Evolutionary conservation across 2,113 vertebrate genomes (phyloP).

Genomic region (Limnothrissa miodon): DNA sequence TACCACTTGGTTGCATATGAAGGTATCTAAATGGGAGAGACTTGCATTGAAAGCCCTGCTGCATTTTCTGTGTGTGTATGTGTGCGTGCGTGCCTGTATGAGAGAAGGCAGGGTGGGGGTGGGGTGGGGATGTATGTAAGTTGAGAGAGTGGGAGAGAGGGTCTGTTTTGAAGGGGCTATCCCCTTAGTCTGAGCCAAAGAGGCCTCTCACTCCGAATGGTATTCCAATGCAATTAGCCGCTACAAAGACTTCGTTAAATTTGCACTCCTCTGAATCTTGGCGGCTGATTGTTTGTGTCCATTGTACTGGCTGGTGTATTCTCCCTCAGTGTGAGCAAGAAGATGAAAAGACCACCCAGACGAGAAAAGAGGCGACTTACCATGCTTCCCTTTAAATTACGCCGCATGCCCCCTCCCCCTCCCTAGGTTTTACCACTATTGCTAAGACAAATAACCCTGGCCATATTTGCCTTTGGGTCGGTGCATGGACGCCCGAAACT

Average conservation of each 20-base stretch:
- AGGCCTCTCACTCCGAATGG: constrained; percentile 43
- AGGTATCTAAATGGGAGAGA: not conserved
- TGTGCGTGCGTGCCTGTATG: not conserved
- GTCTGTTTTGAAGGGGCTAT: constrained; percentile 64
- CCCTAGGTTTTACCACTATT: not conserved
- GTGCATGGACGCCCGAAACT: not conserved
- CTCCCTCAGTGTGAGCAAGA: constrained; percentile 64
- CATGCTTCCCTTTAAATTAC: constrained; percentile 51
- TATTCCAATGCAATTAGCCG: constrained; percentile 94
- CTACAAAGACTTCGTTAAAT: constrained; percentile 91
- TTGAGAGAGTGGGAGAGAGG: constrained; percentile 66
- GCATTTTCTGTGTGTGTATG: not conserved
- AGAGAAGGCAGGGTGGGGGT: not conserved
- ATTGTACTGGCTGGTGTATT: constrained; percentile 68
- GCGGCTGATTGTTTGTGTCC: constrained; percentile 65
- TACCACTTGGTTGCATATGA: not conserved
- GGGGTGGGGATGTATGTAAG: constrained; percentile 31
- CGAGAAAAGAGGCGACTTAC: constrained; percentile 68
- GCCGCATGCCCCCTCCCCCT: too few species aligned
- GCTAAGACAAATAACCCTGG: constrained; percentile 4
- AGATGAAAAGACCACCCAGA: constrained; percentile 73
- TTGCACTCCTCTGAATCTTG: constrained; percentile 71
- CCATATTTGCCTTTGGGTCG: not conserved
- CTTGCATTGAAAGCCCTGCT: not conserved
- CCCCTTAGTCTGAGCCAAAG: constrained; percentile 69